Base-by-base conservation (phyloP, 2,888 invertebrate genomes). In the Ptychoptera contaminata region DNA sequence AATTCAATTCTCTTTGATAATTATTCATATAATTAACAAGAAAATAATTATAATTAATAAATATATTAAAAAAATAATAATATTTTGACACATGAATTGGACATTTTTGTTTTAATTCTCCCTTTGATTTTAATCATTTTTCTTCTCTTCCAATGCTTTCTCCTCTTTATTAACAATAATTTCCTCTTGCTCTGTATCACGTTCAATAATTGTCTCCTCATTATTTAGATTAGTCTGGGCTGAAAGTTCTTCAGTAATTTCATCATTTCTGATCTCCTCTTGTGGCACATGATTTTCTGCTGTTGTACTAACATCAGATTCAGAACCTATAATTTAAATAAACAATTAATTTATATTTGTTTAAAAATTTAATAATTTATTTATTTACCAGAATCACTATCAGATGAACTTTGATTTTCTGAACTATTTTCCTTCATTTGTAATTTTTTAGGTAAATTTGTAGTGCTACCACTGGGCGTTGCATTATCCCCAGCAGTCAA, bases 401-500 rank as follows among this genome's bases (percentile, higher is more conserved):
- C 23, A 23, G 23, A 23, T 23, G 23, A 23, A 23, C 23, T 23
- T 23, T 23, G 23, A 7, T 7, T 23, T 23, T 23, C 29, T 30
- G 36, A 35, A 42, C 36, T 34, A 8, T 37, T 42, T 35, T 29
- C 36, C 8, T 35, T 32, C 16, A 32, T 16, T 16, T 42, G 41
- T 15, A n/a, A n/a, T n/a, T n/a, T n/a, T n/a, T n/a, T n/a, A n/a
- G 46, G 16, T 9, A 42, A 39, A 23, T 23, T 23, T 23, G 23
- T 23, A 23, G 23, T 23, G n/a, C n/a, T n/a, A 23, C 23, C 23
- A 7, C 23, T 7, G 10, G 45, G 40, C 16, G 23, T 23, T 5
- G 23, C 23, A 23, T 23, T 23, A 7, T 23, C 23, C 3, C 23
- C 23, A 5, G 8, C 12, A n/a, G 44, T 44, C 3, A 49, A 46